Percentiles rank a stretch among this genome's conserved stretches.
These are phyloP conservation scores for Synaphobranchus kaupii DNA, from an alignment of 2,797 vertebrate species.

Conservation along the genomic window DNA sequence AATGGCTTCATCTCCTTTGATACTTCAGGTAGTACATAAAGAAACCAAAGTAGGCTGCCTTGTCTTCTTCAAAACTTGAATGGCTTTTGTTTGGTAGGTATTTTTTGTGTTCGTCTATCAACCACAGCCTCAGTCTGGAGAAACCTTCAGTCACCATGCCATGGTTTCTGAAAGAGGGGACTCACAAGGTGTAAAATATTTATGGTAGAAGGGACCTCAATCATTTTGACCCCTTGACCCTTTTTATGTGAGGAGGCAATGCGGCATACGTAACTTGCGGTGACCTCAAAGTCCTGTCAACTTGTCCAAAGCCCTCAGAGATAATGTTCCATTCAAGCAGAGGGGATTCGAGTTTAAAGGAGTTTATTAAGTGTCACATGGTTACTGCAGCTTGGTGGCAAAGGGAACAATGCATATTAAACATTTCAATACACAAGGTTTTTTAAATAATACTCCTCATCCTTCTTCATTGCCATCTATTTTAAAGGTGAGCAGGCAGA, in stretches of 20 bases:
- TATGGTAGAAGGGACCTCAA: slow-evolving; percentile 82
- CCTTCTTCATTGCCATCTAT: neutral
- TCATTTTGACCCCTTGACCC: slow-evolving; percentile 87
- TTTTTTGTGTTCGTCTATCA: slow-evolving; percentile 95
- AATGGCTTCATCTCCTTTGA: slow-evolving; percentile 85
- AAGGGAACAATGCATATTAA: neutral
- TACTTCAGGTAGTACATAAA: slow-evolving; percentile 83
- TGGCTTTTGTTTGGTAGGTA: slow-evolving; percentile 83
- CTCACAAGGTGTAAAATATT: slow-evolving; percentile 88
- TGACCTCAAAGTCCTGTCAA: slow-evolving; percentile 36
- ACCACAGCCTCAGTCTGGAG: slow-evolving; percentile 88
- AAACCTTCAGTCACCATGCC: slow-evolving; percentile 87
- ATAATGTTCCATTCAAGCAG: slow-evolving; percentile 13
- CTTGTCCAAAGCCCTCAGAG: slow-evolving; percentile 2
- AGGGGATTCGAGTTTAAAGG: slow-evolving; percentile 22
- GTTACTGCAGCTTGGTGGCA: neutral
- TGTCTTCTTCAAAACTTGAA: slow-evolving; percentile 87
- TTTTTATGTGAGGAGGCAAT: slow-evolving; percentile 60
- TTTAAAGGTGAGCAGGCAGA: neutral
- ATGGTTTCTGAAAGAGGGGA: slow-evolving; percentile 83
- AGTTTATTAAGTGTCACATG: neutral
- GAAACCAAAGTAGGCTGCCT: slow-evolving; percentile 90
- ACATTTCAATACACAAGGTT: neutral
- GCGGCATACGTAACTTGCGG: slow-evolving; percentile 28
- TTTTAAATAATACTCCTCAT: neutral